phyloP scores from a whole-genome alignment of 2,113 vertebrate species.

The Morone saxatilis region DNA sequence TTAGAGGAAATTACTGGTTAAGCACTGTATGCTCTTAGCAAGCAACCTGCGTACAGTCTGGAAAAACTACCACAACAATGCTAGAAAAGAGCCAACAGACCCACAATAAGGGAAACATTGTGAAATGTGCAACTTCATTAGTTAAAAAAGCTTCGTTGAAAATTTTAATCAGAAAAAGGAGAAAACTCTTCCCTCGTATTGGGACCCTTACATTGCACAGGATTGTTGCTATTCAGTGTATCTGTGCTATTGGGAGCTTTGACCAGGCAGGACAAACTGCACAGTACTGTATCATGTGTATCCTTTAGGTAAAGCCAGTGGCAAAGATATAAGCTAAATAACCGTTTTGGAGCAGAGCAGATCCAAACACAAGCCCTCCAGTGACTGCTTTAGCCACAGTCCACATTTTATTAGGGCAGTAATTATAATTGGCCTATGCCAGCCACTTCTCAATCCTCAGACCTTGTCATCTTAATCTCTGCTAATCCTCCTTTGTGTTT shows the following conservation, averaged over 20 bases:
- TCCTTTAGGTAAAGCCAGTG: conserved; percentile 23
- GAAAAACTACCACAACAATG: conserved; percentile 39
- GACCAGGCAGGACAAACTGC: neutral
- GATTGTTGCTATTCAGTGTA: neutral
- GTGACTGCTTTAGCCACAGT: conserved; percentile 63
- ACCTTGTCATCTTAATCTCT: conserved; percentile 82
- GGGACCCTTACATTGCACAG: too few relatives aligned
- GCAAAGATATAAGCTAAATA: conserved; percentile 44
- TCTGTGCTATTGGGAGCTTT: neutral
- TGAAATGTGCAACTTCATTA: conserved; percentile 5
- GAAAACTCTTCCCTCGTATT: too few relatives aligned
- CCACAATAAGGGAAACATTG: neutral
- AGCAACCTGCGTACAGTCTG: conserved; percentile 54
- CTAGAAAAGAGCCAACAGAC: conserved; percentile 5
- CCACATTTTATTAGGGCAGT: conserved; percentile 66
- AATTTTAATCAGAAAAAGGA: too few relatives aligned
- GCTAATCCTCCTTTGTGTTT: conserved; percentile 81
- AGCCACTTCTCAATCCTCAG: conserved; percentile 72
- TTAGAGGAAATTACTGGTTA: conserved; percentile 46
- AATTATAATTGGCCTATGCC: conserved; percentile 82
- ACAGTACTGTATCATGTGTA: neutral
- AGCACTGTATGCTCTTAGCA: conserved; percentile 27
- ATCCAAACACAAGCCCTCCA: conserved; percentile 51
- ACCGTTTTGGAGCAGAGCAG: conserved; percentile 40
- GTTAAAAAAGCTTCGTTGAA: neutral